Percentiles rank a stretch among this genome's conserved stretches.
Evolutionary conservation across 2,888 invertebrate genomes (phyloP).

Genomic region (Graphium colonna): DNA sequence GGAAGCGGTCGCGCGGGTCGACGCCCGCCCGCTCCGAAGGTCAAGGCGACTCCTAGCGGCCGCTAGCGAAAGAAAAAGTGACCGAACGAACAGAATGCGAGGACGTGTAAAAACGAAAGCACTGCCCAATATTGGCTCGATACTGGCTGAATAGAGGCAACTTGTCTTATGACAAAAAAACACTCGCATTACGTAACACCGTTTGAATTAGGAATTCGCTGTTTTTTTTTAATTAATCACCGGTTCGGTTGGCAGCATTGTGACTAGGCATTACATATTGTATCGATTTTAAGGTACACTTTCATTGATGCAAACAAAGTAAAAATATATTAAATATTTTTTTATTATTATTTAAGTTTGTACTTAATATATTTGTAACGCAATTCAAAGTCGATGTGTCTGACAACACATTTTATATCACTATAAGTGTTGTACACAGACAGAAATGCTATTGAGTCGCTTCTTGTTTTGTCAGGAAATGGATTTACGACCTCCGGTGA

Average conservation of each 20-base stretch:
- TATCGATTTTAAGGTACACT: neutral
- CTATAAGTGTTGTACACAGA: constrained; percentile 14
- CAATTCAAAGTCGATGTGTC: too few species aligned
- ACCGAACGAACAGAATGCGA: constrained; percentile 71
- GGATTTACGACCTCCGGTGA: neutral
- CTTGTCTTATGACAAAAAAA: neutral
- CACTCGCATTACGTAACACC: neutral
- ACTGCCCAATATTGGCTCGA: constrained; percentile 24
- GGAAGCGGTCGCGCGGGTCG: constrained; percentile 53
- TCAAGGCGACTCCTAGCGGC: constrained; percentile 57
- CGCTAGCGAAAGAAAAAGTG: constrained; percentile 75
- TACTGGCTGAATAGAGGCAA: too few species aligned
- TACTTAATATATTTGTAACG: too few species aligned
- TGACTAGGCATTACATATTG: too few species aligned
- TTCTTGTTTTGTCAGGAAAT: neutral
- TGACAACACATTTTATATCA: constrained; percentile 16
- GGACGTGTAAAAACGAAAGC: constrained; percentile 79
- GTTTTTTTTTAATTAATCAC: neutral
- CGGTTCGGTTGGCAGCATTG: neutral
- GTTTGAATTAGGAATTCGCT: neutral
- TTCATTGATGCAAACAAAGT: neutral
- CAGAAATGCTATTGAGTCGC: neutral
- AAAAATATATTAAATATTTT: too few species aligned
- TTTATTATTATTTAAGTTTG: too few species aligned
- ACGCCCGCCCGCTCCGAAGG: constrained; percentile 72